phyloP scores from a whole-genome alignment of 2,888 invertebrate genomes.

The Hyalella azteca region DNA sequence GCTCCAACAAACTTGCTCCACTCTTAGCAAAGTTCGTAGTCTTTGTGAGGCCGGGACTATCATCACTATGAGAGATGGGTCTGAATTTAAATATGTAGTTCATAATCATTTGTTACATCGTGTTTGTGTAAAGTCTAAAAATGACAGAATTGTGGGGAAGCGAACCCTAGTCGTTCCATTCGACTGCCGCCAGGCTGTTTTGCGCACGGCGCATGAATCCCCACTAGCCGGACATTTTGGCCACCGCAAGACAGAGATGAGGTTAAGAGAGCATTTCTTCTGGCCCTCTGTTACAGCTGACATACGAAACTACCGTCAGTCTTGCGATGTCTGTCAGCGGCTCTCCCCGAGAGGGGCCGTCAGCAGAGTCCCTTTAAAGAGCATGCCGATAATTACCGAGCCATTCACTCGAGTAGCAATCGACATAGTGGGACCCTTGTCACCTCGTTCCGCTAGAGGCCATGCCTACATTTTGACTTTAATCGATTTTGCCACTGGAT shows the following conservation, averaged over 20 bases:
- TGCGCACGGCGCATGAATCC: conserved; percentile 8
- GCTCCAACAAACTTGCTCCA: no score
- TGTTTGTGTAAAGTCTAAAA: neutral
- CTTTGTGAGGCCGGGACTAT: no score
- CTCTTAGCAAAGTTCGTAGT: no score
- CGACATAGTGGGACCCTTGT: conserved; percentile 4
- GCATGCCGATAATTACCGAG: neutral
- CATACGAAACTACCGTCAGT: neutral
- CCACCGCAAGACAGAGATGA: neutral
- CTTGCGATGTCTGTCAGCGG: conserved; percentile 14
- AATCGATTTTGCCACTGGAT: conserved; percentile 29
- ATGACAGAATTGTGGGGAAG: neutral
- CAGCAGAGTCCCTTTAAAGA: neutral
- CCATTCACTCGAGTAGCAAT: conserved; percentile 27
- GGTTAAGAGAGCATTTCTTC: neutral
- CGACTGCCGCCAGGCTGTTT: neutral
- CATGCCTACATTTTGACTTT: neutral
- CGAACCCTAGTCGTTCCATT: neutral
- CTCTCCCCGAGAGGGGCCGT: neutral
- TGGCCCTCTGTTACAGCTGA: conserved; percentile 8
- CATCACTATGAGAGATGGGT: no score
- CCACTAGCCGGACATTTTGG: conserved; percentile 12
- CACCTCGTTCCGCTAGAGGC: neutral
- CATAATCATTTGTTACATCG: neutral
- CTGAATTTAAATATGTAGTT: neutral